phyloP scores from a whole-genome alignment of 2,888 invertebrate genomes.

The Julus scanicus region DNA sequence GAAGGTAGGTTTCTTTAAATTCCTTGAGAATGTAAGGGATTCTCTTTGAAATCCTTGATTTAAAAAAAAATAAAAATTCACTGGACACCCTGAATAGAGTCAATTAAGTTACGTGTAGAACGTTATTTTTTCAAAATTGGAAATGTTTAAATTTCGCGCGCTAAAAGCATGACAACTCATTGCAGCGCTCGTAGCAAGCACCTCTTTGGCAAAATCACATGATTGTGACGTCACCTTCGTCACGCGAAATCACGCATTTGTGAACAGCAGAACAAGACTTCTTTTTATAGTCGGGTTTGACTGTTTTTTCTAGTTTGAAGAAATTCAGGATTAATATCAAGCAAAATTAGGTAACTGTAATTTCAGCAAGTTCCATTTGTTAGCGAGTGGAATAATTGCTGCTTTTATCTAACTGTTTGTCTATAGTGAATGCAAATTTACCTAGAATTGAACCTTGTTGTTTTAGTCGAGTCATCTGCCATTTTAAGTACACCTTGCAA shows the following conservation, averaged over 20 bases:
- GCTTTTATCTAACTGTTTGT: not conserved
- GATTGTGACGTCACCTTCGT: conserved; percentile 28
- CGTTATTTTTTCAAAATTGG: not conserved
- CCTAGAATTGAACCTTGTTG: not conserved
- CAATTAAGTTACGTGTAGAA: too few relatives aligned
- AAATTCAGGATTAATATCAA: not conserved
- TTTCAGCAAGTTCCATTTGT: not conserved
- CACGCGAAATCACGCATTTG: conserved; percentile 5
- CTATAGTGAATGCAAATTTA: not conserved
- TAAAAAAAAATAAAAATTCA: too few relatives aligned
- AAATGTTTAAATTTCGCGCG: not conserved
- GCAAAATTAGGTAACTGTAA: not conserved
- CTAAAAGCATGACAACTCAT: not conserved
- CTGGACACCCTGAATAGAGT: too few relatives aligned
- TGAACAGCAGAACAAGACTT: conserved; percentile 31
- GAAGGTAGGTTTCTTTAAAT: too few relatives aligned
- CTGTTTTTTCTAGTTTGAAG: not conserved
- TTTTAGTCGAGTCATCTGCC: conserved; percentile 47
- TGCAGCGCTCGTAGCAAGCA: not conserved
- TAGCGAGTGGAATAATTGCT: not conserved
- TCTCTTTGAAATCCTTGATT: too few relatives aligned
- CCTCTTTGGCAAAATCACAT: not conserved
- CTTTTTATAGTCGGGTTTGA: conserved; percentile 22
- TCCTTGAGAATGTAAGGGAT: too few relatives aligned
- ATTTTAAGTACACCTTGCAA: conserved; percentile 18